Conservation (phyloP, 2,797 vertebrate species). For the Macrochelys suwanniensis region DNA sequence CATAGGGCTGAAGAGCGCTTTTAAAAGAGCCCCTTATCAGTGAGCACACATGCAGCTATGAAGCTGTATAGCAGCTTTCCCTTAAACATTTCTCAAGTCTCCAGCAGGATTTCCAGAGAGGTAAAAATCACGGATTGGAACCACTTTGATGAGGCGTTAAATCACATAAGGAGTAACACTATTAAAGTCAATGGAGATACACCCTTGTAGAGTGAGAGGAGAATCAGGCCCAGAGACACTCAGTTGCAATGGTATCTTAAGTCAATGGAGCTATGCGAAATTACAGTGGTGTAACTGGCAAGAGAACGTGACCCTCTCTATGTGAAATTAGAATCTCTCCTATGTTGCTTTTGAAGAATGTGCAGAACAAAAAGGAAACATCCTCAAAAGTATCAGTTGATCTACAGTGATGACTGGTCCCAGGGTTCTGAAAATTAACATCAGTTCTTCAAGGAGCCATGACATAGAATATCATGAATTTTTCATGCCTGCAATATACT, state of each 20-base stretch:
- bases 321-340: fast-evolving
- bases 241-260: fast-evolving
- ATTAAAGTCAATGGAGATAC: background rate
- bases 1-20: background rate
- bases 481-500: background rate
- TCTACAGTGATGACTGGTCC: background rate
- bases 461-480: background rate
- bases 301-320: fast-evolving
- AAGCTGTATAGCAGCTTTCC: background rate
- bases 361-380: background rate
- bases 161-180: background rate
- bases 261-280: background rate
- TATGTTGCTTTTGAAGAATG: background rate
- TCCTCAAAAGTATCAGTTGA: background rate
- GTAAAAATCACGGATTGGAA: background rate
- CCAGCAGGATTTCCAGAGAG: background rate
- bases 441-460: conserved; percentile 37
- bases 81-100: background rate
- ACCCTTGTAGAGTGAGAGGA: background rate
- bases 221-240: fast-evolving
- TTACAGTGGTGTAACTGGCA: background rate
- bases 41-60: background rate
- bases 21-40: background rate
- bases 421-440: background rate
- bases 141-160: background rate